These are phyloP conservation scores for Thermophis baileyi DNA, from an alignment of 2,113 vertebrate genomes.

Conservation along the genomic window DNA sequence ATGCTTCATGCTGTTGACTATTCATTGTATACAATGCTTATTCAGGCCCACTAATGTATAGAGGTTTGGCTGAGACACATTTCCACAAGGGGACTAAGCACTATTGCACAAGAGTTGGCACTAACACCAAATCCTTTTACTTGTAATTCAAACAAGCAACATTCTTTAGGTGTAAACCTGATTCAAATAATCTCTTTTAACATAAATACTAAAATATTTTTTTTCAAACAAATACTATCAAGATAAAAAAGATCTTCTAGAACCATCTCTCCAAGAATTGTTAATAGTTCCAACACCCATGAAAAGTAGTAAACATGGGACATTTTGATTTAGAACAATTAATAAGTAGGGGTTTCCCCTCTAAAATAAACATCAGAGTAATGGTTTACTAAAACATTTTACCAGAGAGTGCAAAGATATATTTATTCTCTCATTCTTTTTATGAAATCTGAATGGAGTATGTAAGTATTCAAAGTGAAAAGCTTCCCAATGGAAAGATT, in stretches of 20 bases:
- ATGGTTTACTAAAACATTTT: not conserved
- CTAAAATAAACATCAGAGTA: not conserved
- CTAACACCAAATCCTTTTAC: not conserved
- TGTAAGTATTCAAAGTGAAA: not conserved
- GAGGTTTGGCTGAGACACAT: not conserved
- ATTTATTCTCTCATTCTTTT: not conserved
- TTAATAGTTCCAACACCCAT: not conserved
- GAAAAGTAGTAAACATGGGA: not conserved
- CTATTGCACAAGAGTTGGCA: not conserved
- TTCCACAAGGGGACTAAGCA: not conserved
- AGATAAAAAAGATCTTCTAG: not conserved
- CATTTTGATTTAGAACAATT: not conserved
- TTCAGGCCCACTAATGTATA: not conserved
- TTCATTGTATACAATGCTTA: not conserved
- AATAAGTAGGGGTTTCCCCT: not conserved
- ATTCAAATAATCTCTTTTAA: not conserved
- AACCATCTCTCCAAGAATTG: not conserved
- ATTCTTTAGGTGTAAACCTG: not conserved
- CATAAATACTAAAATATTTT: not conserved
- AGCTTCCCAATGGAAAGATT: not conserved
- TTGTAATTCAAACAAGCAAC: not conserved
- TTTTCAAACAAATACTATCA: not conserved
- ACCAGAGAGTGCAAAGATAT: not conserved
- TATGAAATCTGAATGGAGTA: not conserved
- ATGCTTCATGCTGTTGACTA: not conserved